These are phyloP conservation scores for Zaprionus capensis DNA, from an alignment of 1,140 invertebrate genomes.

Conservation along the genomic window DNA sequence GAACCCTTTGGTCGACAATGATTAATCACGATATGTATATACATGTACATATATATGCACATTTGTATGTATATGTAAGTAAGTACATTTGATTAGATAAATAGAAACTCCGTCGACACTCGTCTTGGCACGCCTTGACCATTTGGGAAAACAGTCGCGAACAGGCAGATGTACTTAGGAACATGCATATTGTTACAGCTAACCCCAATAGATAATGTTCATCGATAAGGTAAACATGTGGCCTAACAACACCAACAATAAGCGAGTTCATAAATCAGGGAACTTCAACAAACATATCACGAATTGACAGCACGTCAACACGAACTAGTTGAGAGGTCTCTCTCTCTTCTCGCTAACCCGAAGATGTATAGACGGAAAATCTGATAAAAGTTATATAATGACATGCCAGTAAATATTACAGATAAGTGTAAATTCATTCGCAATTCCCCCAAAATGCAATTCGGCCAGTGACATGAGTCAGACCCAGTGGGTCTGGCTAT, in stretches of 20 bases:
- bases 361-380: neutral
- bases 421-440: slow-evolving; percentile 14
- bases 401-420: neutral
- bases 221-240: slow-evolving; percentile 35
- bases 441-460: neutral
- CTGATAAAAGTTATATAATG: slow-evolving; percentile 7
- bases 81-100: slow-evolving; percentile 23
- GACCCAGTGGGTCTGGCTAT: neutral
- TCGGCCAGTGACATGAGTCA: slow-evolving; percentile 35
- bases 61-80: neutral
- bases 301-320: slow-evolving; percentile 3
- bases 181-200: slow-evolving; percentile 24
- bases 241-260: slow-evolving; percentile 13
- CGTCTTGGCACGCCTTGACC: slow-evolving; percentile 23
- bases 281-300: slow-evolving; percentile 10
- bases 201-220: slow-evolving; percentile 42
- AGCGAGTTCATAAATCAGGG: slow-evolving; percentile 2
- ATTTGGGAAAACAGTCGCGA: slow-evolving; percentile 7
- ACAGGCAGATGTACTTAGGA: neutral
- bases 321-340: neutral
- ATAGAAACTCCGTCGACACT: neutral
- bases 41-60: neutral
- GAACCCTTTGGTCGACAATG: neutral
- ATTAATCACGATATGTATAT: slow-evolving; percentile 1
- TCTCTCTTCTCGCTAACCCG: neutral